Percentiles rank a stretch among this genome's conserved stretches.
phyloP scores from a whole-genome alignment of 2,888 invertebrate species.

The Dryomyza anilis region DNA sequence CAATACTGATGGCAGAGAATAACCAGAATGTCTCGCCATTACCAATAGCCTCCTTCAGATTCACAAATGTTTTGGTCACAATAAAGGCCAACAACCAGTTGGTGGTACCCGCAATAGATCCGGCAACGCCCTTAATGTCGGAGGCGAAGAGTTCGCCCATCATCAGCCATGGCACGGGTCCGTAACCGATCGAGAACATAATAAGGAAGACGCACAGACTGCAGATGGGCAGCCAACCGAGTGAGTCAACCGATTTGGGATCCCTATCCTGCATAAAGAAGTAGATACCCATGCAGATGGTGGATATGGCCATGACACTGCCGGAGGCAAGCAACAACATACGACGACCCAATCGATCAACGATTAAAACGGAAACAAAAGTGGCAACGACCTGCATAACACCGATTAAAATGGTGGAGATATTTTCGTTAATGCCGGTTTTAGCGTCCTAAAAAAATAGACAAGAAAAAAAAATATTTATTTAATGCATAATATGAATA shows the following conservation, averaged over 20 bases:
- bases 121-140: constrained; percentile 77
- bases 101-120: constrained; percentile 78
- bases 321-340: constrained; percentile 76
- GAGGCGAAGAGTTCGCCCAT: constrained; percentile 80
- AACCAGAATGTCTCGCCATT: constrained; percentile 74
- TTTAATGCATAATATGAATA: not conserved
- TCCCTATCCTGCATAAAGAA: constrained; percentile 63
- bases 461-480: not conserved
- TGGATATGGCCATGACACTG: constrained; percentile 71
- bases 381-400: constrained; percentile 74
- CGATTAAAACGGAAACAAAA: constrained; percentile 73
- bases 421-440: constrained; percentile 64
- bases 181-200: constrained; percentile 82
- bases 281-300: constrained; percentile 72
- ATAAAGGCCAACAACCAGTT: constrained; percentile 84
- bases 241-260: constrained; percentile 58
- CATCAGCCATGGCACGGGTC: constrained; percentile 80
- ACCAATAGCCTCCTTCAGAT: constrained; percentile 66
- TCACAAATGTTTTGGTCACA: constrained; percentile 75
- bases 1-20: constrained; percentile 70
- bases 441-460: constrained; percentile 46
- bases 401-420: constrained; percentile 81
- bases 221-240: constrained; percentile 77
- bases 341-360: constrained; percentile 81
- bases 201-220: constrained; percentile 78